Evolutionary conservation across 2,113 vertebrate genomes (phyloP), one percentile per base, ranked within the genome.

Genomic region (Semnornis frantzii): DNA sequence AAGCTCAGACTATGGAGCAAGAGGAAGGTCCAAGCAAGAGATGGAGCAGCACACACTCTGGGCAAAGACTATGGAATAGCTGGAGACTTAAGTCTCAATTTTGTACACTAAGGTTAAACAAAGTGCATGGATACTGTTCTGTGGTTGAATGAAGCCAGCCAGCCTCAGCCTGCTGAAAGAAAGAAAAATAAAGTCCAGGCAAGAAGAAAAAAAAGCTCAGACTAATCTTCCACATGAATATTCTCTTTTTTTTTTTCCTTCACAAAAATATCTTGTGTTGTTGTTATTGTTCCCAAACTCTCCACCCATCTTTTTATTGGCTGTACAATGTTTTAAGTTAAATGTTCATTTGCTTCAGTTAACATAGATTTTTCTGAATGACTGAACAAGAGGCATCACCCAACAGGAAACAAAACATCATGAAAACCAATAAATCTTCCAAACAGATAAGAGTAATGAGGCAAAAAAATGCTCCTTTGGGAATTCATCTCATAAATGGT

Each of bases 111-210:
- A 92, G 94, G 95, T 97, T 95, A 97, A 94, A 94, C 91, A 94
- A 94, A 97, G 93, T 96, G 95, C 95, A 94, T 21, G 93, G 85
- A 95, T 94, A 91, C 80, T 94, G 91, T 94, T 96, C 82, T 92
- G 91, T 91, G 95, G 95, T 93, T 94, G 90, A 90, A 94, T 46
- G 63, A 83, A 95, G 72, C 87, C 94, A 86, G 95, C 89, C 93
- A 96, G 96, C 95, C 91, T 82, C 82, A 94, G 93, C 91, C 76
- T 92, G 85, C 79, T 93, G 85, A 87, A 96, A 77, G 85, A 92
- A 95, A 96, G 86, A 92, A 96, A 96, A 94, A 95, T 94, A 95
- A 90, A 96, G 76, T 18, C 72, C 85, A 78, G 90, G 95, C 95
- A 93, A 82, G 82, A 93, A 91, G 87, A 89, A 93, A 90, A 93